Base-by-base conservation (phyloP, 1,140 invertebrate genomes). In the Drosophila auraria region DNA sequence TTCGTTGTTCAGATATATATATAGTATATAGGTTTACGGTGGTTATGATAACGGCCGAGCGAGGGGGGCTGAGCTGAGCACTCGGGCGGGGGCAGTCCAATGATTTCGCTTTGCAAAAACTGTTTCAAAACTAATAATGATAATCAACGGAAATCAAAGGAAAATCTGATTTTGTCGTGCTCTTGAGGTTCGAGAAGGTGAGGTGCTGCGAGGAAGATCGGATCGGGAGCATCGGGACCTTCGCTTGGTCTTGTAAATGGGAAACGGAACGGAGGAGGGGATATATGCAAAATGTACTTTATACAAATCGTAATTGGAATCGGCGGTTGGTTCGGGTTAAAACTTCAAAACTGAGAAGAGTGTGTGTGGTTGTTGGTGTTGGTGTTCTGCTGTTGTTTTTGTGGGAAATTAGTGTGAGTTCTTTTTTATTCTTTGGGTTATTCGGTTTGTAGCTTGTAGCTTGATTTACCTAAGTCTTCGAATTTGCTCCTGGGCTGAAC, bases 401-500 rank as follows among this genome's bases (percentile, higher is more conserved):
- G 20, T 51, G 60, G 75, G 45, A 58, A 47, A 54, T 78, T 51
- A 62, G 51, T 61, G 64, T 78, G 36, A 47, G 51, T 57, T 56
- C 68, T 74, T 61, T 58, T 51, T 59, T 68, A 61, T 38, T 65
- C 64, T 47, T 50, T 66, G 63, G 20, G 53, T 59, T 65, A 51
- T 78, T 61, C 56, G 60, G 66, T 61, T 36, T 30, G 27, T 30
- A 30, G 27, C 27, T 68, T 79, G 63, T 86, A 70, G 74, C 76
- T 87, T 79, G 78, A 90, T 93, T 96, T 96, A 96, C 95, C 95
- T 96, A 96, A 94, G 93, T 96, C 95, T 94, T 95, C 95, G 94
- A 95, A 95, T 93, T 95, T 95, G 94, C 95, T 96, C 95, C 95
- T 95, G 94, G 95, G 95, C 93, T 95, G 95, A 93, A 95, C 95